Evolutionary conservation across 2,113 vertebrate species (phyloP).

Genomic region (Hemicordylus capensis): DNA sequence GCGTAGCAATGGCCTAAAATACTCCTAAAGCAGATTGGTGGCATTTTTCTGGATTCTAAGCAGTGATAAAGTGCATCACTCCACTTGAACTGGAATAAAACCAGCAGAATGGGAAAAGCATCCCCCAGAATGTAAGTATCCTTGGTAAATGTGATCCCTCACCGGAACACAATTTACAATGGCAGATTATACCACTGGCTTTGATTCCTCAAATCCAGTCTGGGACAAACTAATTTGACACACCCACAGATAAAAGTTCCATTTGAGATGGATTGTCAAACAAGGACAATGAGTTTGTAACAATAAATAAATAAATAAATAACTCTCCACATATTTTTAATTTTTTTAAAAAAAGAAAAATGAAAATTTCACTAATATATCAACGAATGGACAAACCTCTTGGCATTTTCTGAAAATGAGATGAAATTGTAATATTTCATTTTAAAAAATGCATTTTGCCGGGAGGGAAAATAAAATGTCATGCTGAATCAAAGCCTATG

Average conservation of each 20-base stretch:
- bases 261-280: neutral
- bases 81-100: too few species aligned
- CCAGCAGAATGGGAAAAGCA: neutral
- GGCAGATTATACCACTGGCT: neutral
- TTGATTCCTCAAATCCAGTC: neutral
- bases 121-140: neutral
- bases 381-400: constrained; percentile 3
- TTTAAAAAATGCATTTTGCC: neutral
- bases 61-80: neutral
- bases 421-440: neutral
- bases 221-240: neutral
- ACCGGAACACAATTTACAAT: neutral
- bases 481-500: constrained; percentile 11
- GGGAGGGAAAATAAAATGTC: constrained; percentile 30
- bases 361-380: neutral
- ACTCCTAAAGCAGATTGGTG: neutral
- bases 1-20: too few species aligned
- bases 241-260: neutral
- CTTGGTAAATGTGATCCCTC: too few species aligned
- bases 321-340: neutral
- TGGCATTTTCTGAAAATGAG: neutral
- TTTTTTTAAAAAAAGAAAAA: neutral
- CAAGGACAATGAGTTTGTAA: neutral
- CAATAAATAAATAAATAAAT: neutral
- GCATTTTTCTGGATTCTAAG: neutral